Percentiles rank a stretch among this genome's conserved stretches.
Conservation (phyloP, 2,113 vertebrate genomes). For the Chascanopsetta lugubris region DNA sequence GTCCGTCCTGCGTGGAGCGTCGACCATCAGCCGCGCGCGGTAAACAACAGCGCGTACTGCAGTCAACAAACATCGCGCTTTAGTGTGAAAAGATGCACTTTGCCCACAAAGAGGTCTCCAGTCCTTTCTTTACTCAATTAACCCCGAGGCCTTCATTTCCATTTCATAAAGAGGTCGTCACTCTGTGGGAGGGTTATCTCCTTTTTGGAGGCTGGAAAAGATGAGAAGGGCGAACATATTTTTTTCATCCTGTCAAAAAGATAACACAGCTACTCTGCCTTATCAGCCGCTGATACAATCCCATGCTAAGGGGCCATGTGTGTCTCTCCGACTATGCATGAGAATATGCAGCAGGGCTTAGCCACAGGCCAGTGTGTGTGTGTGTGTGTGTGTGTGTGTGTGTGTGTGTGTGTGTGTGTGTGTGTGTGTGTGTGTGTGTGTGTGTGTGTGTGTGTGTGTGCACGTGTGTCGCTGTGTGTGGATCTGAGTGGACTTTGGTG, state of each 20-base stretch:
- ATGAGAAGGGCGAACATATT: constrained; percentile 67
- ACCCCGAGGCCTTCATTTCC: constrained; percentile 87
- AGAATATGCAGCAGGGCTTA: constrained; percentile 40
- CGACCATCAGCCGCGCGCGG: not conserved
- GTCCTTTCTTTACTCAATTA: constrained; percentile 82
- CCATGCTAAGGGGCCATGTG: constrained; percentile 69
- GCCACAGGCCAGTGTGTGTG: too few species aligned
- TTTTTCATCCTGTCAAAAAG: constrained; percentile 78
- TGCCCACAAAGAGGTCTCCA: constrained; percentile 67
- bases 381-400: not conserved
- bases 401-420: not conserved
- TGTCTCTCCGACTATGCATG: constrained; percentile 20
- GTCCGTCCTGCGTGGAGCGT: constrained; percentile 1
- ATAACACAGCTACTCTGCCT: constrained; percentile 90
- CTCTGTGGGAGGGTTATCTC: constrained; percentile 73
- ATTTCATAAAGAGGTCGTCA: constrained; percentile 81
- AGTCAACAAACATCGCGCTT: constrained; percentile 35
- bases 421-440: not conserved
- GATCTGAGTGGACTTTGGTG: not conserved
- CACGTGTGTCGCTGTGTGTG: not conserved
- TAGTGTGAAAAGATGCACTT: constrained; percentile 76
- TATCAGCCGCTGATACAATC: constrained; percentile 92
- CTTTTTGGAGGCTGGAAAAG: constrained; percentile 79
- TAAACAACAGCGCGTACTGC: constrained; percentile 19
- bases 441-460: too few species aligned